A percentile compares a stretch with the other conserved stretches of the same genome.
These are phyloP conservation scores for Coregonus ussuriensis DNA, from an alignment of 2,797 vertebrate species.

Conservation along the genomic window DNA sequence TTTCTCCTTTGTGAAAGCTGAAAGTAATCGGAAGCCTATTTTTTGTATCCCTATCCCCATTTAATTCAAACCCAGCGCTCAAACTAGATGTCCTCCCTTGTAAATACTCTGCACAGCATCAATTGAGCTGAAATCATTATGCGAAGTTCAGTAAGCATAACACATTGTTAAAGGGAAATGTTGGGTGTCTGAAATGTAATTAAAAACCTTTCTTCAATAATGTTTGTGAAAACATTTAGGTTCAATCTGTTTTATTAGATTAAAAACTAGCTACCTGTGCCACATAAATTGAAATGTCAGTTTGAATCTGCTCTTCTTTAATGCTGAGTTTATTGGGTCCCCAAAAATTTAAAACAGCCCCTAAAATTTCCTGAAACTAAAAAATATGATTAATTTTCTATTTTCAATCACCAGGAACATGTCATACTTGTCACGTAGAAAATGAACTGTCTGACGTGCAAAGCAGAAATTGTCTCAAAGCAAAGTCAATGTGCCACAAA, in stretches of 20 bases:
- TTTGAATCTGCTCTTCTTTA: conserved; percentile 41
- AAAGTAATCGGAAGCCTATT: neutral
- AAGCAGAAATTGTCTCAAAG: conserved; percentile 48
- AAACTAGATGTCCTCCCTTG: neutral
- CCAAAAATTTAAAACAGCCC: neutral
- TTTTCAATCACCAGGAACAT: conserved; percentile 52
- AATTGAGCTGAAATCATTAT: neutral
- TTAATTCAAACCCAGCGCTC: conserved; percentile 6
- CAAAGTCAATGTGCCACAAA: conserved; percentile 36
- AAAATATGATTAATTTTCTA: conserved; percentile 11
- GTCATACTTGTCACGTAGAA: conserved; percentile 57
- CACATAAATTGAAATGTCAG: conserved; percentile 42
- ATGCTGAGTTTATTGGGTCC: conserved; percentile 51
- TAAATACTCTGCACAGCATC: neutral
- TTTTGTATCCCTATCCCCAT: neutral
- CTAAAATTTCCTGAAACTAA: conserved; percentile 45
- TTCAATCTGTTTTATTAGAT: conserved; percentile 39
- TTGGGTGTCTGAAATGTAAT: conserved; percentile 34
- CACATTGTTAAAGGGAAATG: neutral
- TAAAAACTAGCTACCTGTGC: conserved; percentile 27
- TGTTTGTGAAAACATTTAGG: conserved; percentile 45
- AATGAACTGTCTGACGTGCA: conserved; percentile 62
- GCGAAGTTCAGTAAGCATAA: neutral
- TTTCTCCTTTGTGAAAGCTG: conserved; percentile 28
- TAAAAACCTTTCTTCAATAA: conserved; percentile 36